These are phyloP conservation scores for Sterrhoptilus dennistouni DNA, from an alignment of 2,113 vertebrate genomes.

Conservation along the genomic window DNA sequence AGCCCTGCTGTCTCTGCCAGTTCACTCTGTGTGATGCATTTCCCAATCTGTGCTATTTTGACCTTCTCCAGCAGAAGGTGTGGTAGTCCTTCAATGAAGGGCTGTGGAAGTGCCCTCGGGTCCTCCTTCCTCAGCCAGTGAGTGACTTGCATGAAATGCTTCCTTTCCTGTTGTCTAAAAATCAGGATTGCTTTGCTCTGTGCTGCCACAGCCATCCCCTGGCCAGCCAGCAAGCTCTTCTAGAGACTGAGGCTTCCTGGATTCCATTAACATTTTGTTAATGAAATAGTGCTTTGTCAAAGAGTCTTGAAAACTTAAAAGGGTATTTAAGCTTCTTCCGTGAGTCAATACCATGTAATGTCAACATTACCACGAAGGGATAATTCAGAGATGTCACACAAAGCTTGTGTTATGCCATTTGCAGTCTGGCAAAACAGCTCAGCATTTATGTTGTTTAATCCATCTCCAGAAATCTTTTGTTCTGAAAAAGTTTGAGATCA, in stretches of 20 bases:
- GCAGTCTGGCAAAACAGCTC: slow-evolving; percentile 61
- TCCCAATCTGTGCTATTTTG: slow-evolving; percentile 22
- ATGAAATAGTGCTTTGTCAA: slow-evolving; percentile 68
- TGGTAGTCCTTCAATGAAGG: slow-evolving; percentile 2
- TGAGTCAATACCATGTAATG: slow-evolving; percentile 69
- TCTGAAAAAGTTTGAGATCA: slow-evolving; percentile 65
- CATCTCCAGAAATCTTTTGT: slow-evolving; percentile 66
- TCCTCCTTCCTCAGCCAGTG: not conserved
- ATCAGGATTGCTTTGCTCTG: not conserved
- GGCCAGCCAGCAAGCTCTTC: not conserved
- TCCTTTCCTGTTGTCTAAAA: not conserved
- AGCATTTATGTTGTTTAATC: slow-evolving; percentile 66
- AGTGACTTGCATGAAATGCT: not conserved
- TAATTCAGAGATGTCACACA: slow-evolving; percentile 67
- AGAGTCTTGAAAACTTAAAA: slow-evolving; percentile 68
- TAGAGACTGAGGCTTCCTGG: slow-evolving; percentile 1
- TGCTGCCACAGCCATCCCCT: not conserved
- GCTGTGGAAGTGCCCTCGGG: not conserved
- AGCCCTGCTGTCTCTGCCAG: not conserved
- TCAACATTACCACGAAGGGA: slow-evolving; percentile 65
- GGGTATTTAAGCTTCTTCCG: slow-evolving; percentile 68
- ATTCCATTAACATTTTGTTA: slow-evolving; percentile 70
- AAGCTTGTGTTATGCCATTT: slow-evolving; percentile 63
- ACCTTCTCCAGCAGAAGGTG: slow-evolving; percentile 58
- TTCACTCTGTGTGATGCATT: not conserved